Evolutionary conservation across 1,140 invertebrate species (phyloP).

Genomic region (Potamilus streckersoni): DNA sequence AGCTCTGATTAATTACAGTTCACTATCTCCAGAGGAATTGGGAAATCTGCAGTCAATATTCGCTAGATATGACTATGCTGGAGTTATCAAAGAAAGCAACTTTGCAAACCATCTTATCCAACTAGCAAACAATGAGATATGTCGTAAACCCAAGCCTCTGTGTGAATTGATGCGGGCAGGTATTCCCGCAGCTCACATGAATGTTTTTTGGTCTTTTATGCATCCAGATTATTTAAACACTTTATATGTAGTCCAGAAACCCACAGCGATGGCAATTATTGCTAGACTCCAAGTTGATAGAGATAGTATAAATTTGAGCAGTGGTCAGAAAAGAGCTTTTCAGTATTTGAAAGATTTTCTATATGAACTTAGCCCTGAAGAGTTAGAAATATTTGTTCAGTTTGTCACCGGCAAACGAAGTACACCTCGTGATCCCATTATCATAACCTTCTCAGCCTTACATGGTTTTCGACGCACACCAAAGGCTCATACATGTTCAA

Average conservation of each 20-base stretch:
- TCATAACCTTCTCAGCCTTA: slow-evolving; percentile 3
- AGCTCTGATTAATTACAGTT: background rate
- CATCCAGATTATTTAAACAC: slow-evolving; percentile 1
- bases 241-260: slow-evolving; percentile 9
- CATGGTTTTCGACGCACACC: background rate
- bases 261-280: slow-evolving; percentile 6
- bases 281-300: slow-evolving; percentile 1
- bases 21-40: background rate
- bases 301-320: background rate
- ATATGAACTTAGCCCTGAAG: background rate
- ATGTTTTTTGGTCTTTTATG: slow-evolving; percentile 7
- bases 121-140: slow-evolving; percentile 8
- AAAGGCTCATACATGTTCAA: slow-evolving; percentile 16
- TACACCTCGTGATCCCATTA: slow-evolving; percentile 2
- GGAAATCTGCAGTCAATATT: slow-evolving; percentile 8
- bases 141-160: slow-evolving; percentile 6
- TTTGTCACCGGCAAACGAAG: slow-evolving; percentile 15
- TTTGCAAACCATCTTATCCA: slow-evolving; percentile 6
- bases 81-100: background rate
- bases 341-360: slow-evolving; percentile 8
- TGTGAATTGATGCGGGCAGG: slow-evolving; percentile 14
- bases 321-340: background rate
- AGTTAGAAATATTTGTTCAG: slow-evolving; percentile 10
- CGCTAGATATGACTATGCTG: slow-evolving; percentile 9
- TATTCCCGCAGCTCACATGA: slow-evolving; percentile 5